phyloP scores from a whole-genome alignment of 35 echinoderm and acorn worm species.

The Nesometra sesokonis region DNA sequence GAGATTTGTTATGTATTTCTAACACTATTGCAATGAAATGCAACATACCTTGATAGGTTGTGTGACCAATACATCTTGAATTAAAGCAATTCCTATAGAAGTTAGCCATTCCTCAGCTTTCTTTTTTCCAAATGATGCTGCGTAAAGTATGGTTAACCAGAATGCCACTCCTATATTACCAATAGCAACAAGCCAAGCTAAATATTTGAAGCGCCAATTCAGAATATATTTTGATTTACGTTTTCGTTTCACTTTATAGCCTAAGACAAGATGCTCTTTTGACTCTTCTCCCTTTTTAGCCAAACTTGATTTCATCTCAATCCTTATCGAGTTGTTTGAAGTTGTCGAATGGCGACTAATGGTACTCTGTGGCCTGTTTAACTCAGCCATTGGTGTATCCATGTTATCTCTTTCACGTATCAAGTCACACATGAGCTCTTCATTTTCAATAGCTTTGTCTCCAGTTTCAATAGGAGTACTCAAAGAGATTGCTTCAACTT shows the following conservation, averaged over 20 bases:
- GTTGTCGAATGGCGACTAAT: not conserved
- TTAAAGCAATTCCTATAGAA: constrained; percentile 72
- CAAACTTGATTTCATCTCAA: not conserved
- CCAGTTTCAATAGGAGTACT: not conserved
- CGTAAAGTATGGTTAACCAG: constrained; percentile 74
- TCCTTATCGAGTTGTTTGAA: not conserved
- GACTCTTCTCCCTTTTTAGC: not conserved
- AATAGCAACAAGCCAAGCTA: constrained; percentile 62
- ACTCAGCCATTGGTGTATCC: not conserved
- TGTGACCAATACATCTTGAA: constrained; percentile 78
- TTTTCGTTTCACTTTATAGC: constrained; percentile 6
- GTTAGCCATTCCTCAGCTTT: constrained; percentile 80
- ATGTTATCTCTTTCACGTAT: not conserved
- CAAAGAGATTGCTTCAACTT: not conserved
- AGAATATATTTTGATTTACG: constrained; percentile 74
- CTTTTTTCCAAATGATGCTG: constrained; percentile 61
- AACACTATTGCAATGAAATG: too few relatives aligned
- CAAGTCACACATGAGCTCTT: not conserved
- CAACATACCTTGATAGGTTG: constrained; percentile 86
- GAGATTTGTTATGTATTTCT: too few relatives aligned
- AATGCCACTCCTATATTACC: constrained; percentile 49
- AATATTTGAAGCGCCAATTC: constrained; percentile 64
- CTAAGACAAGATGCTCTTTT: not conserved
- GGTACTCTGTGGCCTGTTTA: not conserved
- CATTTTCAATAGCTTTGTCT: not conserved